Percentiles rank a stretch among this genome's conserved stretches.
phyloP scores from a whole-genome alignment of 2,888 invertebrate species.

The Carcina quercana region DNA sequence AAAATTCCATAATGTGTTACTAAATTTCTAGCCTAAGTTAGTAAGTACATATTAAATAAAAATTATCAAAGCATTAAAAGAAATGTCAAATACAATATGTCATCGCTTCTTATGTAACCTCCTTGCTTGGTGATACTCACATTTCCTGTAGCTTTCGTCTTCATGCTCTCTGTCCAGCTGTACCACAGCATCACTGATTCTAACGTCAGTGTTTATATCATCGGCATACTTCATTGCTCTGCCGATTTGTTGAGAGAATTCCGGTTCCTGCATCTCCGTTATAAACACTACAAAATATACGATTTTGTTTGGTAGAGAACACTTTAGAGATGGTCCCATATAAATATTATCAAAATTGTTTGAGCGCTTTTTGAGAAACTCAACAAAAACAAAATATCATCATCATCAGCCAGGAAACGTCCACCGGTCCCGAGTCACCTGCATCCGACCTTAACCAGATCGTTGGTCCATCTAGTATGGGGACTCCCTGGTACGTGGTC shows the following conservation, averaged over 20 bases:
- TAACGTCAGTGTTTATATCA: constrained; percentile 29
- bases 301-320: constrained; percentile 15
- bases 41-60: no score
- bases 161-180: constrained; percentile 52
- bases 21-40: no score
- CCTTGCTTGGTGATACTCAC: no score
- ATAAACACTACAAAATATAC: no score
- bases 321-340: neutral
- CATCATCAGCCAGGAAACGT: neutral
- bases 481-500: no score
- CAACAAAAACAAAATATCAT: neutral
- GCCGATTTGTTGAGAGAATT: constrained; percentile 36
- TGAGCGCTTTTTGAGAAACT: neutral
- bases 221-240: constrained; percentile 43
- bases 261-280: constrained; percentile 43
- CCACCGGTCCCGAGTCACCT: neutral
- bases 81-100: no score
- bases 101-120: no score
- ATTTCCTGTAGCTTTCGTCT: constrained; percentile 44
- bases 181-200: constrained; percentile 39
- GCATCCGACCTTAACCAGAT: neutral
- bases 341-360: neutral
- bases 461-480: neutral
- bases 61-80: no score
- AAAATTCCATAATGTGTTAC: no score